phyloP scores from a whole-genome alignment of 2,888 invertebrate genomes.

The Cheilosia scutellata region DNA sequence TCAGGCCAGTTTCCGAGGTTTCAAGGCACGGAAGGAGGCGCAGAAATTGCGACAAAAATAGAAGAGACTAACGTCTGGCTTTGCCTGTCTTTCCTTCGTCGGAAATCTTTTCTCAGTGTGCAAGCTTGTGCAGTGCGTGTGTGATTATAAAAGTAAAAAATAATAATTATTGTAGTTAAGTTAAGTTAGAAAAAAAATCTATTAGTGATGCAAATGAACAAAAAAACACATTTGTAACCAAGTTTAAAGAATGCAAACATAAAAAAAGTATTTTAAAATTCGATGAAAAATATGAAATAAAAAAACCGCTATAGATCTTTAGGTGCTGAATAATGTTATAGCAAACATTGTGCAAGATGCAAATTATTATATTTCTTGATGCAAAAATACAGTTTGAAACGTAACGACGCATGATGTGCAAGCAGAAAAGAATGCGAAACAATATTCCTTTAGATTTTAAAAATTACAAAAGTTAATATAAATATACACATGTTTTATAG shows the following conservation, averaged over 20 bases:
- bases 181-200: neutral
- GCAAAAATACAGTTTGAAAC: neutral
- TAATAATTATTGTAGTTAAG: slow-evolving; percentile 8
- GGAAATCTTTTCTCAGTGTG: slow-evolving; percentile 47
- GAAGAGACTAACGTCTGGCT: neutral
- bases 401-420: slow-evolving; percentile 4
- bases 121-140: slow-evolving; percentile 67
- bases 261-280: slow-evolving; percentile 38
- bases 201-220: neutral
- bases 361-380: neutral
- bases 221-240: neutral
- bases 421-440: slow-evolving; percentile 20
- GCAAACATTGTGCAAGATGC: slow-evolving; percentile 6
- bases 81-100: slow-evolving; percentile 21
- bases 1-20: slow-evolving; percentile 84
- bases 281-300: slow-evolving; percentile 10
- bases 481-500: slow-evolving; percentile 13
- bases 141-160: slow-evolving; percentile 45
- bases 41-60: slow-evolving; percentile 81
- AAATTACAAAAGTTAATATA: slow-evolving; percentile 33
- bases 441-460: slow-evolving; percentile 70
- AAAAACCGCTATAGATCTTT: slow-evolving; percentile 26
- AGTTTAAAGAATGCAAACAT: neutral
- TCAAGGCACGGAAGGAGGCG: slow-evolving; percentile 83
- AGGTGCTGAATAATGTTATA: slow-evolving; percentile 40